Evolutionary conservation across 2,797 vertebrate species (phyloP).

Genomic region (Dryobates pubescens): DNA sequence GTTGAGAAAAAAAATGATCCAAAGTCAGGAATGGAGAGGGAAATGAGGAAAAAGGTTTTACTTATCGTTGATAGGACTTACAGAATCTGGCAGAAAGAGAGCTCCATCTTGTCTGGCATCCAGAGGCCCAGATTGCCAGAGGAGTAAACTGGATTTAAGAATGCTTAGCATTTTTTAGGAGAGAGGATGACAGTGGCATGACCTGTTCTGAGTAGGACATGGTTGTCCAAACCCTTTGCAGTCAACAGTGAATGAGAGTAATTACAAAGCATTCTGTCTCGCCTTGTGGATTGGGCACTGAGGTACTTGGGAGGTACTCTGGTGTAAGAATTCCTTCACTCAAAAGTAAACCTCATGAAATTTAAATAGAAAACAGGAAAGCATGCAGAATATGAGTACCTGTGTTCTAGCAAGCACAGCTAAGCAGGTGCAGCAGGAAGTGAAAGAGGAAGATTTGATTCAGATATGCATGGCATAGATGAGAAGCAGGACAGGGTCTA

Average conservation of each 20-base stretch:
- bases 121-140: background rate
- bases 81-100: background rate
- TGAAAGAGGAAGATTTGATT: background rate
- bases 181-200: background rate
- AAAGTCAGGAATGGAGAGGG: background rate
- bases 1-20: background rate
- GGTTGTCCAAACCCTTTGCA: background rate
- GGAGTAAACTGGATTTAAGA: background rate
- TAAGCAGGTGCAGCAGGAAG: background rate
- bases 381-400: background rate
- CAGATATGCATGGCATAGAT: background rate
- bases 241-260: background rate
- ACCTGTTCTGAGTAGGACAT: background rate
- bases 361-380: background rate
- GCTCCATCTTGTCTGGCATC: background rate
- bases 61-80: background rate
- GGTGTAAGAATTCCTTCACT: background rate
- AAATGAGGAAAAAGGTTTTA: background rate
- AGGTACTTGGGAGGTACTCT: background rate
- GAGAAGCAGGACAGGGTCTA: background rate
- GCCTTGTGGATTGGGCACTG: background rate
- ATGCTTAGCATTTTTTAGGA: background rate
- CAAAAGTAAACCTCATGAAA: background rate
- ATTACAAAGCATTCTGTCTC: background rate
- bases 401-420: background rate